Conservation (phyloP, 1,140 invertebrate species). For the Lithobius niger region DNA sequence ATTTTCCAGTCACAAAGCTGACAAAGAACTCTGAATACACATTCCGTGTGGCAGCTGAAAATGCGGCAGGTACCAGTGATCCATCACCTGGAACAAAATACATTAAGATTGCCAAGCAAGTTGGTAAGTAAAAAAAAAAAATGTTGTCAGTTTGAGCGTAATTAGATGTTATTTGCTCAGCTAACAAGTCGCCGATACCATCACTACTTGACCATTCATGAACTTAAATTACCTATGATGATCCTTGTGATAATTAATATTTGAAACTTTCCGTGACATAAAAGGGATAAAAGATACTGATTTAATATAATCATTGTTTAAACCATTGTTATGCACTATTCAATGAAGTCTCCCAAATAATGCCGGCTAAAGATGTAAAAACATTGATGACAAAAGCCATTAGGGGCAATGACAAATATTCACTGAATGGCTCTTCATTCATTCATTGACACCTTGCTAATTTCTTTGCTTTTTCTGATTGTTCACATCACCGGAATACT, state of each 20-base stretch:
- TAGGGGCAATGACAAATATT: too few species aligned
- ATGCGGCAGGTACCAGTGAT: slow-evolving; percentile 46
- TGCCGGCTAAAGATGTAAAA: too few species aligned
- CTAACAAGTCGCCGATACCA: slow-evolving; percentile 41
- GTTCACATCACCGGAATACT: too few species aligned
- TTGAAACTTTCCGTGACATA: too few species aligned
- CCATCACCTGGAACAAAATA: slow-evolving; percentile 22
- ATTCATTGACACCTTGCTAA: too few species aligned
- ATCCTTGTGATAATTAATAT: slow-evolving; percentile 35
- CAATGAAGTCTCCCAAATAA: too few species aligned
- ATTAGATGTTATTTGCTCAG: slow-evolving; percentile 28
- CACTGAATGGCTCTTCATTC: too few species aligned
- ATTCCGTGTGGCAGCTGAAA: slow-evolving; percentile 60
- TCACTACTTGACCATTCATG: slow-evolving; percentile 23
- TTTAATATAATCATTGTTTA: too few species aligned
- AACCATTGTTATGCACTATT: too few species aligned
- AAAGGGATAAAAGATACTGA: too few species aligned
- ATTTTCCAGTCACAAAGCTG: slow-evolving; percentile 41
- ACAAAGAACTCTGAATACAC: slow-evolving; percentile 53
- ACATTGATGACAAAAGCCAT: too few species aligned
- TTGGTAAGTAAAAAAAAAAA: slow-evolving; percentile 1
- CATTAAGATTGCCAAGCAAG: background rate
- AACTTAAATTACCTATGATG: slow-evolving; percentile 25
- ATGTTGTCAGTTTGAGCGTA: slow-evolving; percentile 5
- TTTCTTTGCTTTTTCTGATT: too few species aligned